Evolutionary conservation across 2,113 vertebrate genomes (phyloP).

Genomic region (Oncorhynchus nerka): DNA sequence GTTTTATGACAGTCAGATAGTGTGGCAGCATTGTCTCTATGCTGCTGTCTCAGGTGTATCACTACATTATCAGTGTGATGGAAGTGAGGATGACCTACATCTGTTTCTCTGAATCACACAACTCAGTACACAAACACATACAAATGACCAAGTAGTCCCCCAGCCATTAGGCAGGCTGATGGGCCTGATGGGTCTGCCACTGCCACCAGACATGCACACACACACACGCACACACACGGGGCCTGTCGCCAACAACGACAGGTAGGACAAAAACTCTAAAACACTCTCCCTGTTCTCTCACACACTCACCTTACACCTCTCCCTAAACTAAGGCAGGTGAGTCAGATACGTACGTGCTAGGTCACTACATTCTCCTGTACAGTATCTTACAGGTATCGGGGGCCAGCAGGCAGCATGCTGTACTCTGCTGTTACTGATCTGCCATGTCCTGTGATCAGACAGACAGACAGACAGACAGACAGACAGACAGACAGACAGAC

Average conservation of each 20-base stretch:
- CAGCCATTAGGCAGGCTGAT: neutral
- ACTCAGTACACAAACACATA: no score
- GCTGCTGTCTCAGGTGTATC: constrained; percentile 1
- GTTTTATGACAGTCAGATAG: neutral
- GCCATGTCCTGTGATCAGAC: no score
- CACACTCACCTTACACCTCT: neutral
- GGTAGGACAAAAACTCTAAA: neutral
- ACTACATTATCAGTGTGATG: neutral
- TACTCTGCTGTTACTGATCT: no score
- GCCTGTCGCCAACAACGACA: neutral
- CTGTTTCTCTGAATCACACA: constrained; percentile 23
- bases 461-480: neutral
- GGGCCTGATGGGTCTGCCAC: neutral
- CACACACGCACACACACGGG: neutral
- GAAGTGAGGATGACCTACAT: constrained; percentile 26
- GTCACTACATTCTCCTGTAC: no score
- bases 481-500: neutral
- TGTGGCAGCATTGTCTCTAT: neutral
- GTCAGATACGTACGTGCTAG: no score
- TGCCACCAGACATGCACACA: neutral
- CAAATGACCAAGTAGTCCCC: neutral
- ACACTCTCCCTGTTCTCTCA: no score
- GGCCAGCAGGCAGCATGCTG: neutral
- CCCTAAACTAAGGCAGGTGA: neutral
- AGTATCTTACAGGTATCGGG: no score